phyloP scores from a whole-genome alignment of 1,140 invertebrate genomes.

The Nephotettix cincticeps region DNA sequence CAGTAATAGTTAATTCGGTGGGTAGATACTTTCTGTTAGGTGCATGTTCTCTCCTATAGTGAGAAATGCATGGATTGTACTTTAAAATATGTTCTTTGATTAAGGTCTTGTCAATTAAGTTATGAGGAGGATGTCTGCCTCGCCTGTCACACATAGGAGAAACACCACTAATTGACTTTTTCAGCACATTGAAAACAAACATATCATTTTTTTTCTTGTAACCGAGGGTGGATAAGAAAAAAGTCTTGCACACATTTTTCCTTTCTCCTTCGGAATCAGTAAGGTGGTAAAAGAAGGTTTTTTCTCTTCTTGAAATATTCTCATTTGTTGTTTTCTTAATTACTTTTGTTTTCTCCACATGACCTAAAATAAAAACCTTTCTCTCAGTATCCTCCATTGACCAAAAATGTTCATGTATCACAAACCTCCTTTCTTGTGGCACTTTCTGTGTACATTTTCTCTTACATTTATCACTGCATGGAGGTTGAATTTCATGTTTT shows the following conservation, averaged over 20 bases:
- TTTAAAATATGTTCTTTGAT: slow-evolving; percentile 30
- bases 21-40: slow-evolving; percentile 34
- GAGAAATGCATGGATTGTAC: slow-evolving; percentile 34
- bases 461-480: slow-evolving; percentile 6
- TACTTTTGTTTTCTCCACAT: neutral
- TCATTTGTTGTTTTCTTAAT: slow-evolving; percentile 3
- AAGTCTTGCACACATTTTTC: slow-evolving; percentile 24
- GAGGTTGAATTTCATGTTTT: slow-evolving; percentile 11
- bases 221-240: slow-evolving; percentile 25
- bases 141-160: slow-evolving; percentile 5
- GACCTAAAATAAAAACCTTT: neutral
- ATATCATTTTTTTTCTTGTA: slow-evolving; percentile 24
- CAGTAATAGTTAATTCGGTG: slow-evolving; percentile 30
- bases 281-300: slow-evolving; percentile 18
- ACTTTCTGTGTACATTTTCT: slow-evolving; percentile 15
- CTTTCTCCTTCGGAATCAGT: neutral
- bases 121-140: slow-evolving; percentile 23
- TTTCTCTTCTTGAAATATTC: neutral
- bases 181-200: slow-evolving; percentile 24
- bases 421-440: slow-evolving; percentile 16
- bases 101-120: neutral
- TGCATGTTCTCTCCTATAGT: slow-evolving; percentile 37
- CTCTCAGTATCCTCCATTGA: neutral
- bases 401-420: slow-evolving; percentile 15
- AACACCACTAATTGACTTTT: neutral